phyloP scores from a whole-genome alignment of 2,797 vertebrate genomes.

The Sebastolobus altivelis region DNA sequence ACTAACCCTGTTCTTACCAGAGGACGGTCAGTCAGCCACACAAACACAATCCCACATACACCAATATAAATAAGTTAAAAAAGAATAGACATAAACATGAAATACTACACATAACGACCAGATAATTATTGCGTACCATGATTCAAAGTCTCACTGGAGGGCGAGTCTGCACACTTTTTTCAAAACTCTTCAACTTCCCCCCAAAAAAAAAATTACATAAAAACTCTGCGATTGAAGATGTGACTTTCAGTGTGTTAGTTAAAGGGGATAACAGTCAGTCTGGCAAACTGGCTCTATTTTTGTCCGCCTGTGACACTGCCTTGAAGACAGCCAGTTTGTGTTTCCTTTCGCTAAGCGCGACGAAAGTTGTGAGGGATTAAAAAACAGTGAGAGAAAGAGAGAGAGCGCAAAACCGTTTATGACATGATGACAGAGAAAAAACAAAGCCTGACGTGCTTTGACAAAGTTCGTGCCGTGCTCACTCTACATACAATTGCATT shows the following conservation, averaged over 20 bases:
- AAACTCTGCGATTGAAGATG: conserved; percentile 65
- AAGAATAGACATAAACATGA: conserved; percentile 37
- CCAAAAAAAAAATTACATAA: conserved; percentile 79
- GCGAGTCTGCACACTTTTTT: conserved; percentile 78
- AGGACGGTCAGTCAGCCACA: conserved; percentile 90
- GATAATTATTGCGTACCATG: conserved; percentile 15
- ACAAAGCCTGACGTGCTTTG: conserved; percentile 30
- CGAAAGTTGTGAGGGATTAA: conserved; percentile 57
- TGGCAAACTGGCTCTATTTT: conserved; percentile 75
- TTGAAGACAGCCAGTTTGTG: conserved; percentile 74
- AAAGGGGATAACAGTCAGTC: conserved; percentile 75
- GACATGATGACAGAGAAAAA: conserved; percentile 33
- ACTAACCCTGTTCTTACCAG: conserved; percentile 88
- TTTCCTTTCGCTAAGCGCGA: conserved; percentile 77
- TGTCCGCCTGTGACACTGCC: conserved; percentile 50
- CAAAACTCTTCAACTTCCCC: conserved; percentile 56
- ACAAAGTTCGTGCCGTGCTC: conserved; percentile 12
- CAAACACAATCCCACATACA: conserved; percentile 30
- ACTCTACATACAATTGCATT: conserved; percentile 5
- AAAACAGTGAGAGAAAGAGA: neutral
- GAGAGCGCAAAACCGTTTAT: conserved; percentile 20
- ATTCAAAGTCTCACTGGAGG: conserved; percentile 39
- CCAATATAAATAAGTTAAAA: conserved; percentile 20
- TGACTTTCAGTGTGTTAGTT: conserved; percentile 68
- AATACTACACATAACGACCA: neutral